Evolutionary conservation across 1,140 invertebrate species (phyloP), one percentile per base, ranked within the genome.

Genomic region (Drosophila guanche): DNA sequence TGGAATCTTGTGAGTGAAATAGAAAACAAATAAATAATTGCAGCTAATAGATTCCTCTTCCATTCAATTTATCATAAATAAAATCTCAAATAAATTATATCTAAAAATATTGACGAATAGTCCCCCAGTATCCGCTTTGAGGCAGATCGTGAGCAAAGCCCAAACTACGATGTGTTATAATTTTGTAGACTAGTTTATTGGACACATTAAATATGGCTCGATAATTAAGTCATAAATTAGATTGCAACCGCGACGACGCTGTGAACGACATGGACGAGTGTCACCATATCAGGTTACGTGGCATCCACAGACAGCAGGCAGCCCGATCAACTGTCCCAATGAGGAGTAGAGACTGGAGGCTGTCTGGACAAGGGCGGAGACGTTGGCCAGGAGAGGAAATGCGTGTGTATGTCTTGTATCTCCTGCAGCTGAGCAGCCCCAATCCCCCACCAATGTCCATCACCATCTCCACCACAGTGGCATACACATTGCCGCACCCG

Each of bases 211-310:
- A 90, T 91, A 91, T 91, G 89, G 90, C 90, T 86, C 79, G 90
- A 90, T 91, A 91, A 91, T 91, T 91, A 91, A 91, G 90, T 91
- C 90, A 91, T 91, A 91, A 91, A 91, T 91, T 91, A 91, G 90
- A 90, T 91, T 90, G 85, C 75, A 79, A 76, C 74, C 69, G 70
- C 70, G 59, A 80, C 77, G 65, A 61, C 69, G 78, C 69, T 67
- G 77, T 67, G 62, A 69, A 75, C 74, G 75, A 69, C 67, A 80
- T 77, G 69, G 78, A 81, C 83, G 78, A 83, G 83, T 86, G 81
- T 86, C 81, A 85, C 77, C 81, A 73, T 88, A 88, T 88, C 83
- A 76, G 62, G 79, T 88, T 88, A 88, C 83, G 75, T 88, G 72
- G 83, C 81, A 86, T 78, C 83, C 83, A 65, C 81, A 85, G 10